Base-by-base conservation (phyloP, 2,797 vertebrate genomes). In the Arremon aurantiirostris region DNA sequence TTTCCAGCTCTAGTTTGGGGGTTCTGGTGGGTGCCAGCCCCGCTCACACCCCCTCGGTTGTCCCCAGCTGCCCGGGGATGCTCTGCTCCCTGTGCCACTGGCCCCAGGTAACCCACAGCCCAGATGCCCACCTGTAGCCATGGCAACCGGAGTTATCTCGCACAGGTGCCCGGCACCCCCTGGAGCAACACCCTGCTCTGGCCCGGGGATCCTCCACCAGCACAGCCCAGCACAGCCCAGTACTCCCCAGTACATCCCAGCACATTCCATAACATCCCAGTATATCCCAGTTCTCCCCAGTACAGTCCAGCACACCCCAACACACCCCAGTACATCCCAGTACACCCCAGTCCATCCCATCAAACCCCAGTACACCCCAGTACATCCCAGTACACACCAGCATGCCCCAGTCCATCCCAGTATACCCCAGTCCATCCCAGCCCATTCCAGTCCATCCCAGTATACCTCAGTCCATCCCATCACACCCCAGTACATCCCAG, bases 61-160 rank as follows among this genome's bases (percentile, higher is more conserved):
- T 64, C 14, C 10, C 63, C 37, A 7, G 8, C 5, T 2, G 60
- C 13, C 10, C 0, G 20, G 9, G 59, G 57, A 5, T 9, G 53
- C 56, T 49, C 42, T 41, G 76, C 82, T 91, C 71, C 24, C 12
- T 35, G 92, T 10, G 27, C 57, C 44, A 4, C 79, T 94, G 93
- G 87, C 91, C 93, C 28, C 3, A 89, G 55, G 65, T 94, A 79
- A 95, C 95, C 92, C 30, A 2, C 12, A 95, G 93, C 91, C 96
- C 86, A 72, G 19, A 69, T 91, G 73, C 78, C 93, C 91, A 72
- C 60, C 80, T 3, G 89, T 93, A 91, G 86, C 96, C 90, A 70
- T 81, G 86, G 86, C 72, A 96, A 93, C 94, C 39, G 0, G 14
- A 46, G 87, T 65, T 70, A 35, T 57, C 81, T 68, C 16, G 3